Evolutionary conservation across 2,113 vertebrate species (phyloP).

Genomic region (Forbesichthys papilliferus): DNA sequence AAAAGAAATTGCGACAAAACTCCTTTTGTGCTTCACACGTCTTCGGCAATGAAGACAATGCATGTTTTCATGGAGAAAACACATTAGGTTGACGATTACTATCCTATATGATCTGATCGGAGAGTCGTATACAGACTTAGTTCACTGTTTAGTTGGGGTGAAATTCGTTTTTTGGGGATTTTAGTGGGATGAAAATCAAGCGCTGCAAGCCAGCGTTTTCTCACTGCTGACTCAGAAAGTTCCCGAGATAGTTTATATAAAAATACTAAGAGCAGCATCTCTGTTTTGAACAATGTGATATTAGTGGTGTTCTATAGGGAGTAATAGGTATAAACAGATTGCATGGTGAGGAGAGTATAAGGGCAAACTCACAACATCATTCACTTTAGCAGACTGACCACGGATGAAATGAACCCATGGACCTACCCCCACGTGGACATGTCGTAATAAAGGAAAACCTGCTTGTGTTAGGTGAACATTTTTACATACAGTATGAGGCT

Average conservation of each 20-base stretch:
- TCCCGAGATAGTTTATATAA: conserved; percentile 54
- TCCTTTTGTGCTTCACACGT: conserved; percentile 54
- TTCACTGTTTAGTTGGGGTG: conserved; percentile 9
- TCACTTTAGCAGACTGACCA: conserved; percentile 12
- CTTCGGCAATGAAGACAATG: conserved; percentile 61
- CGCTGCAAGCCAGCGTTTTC: conserved; percentile 39
- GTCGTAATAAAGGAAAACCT: conserved; percentile 18
- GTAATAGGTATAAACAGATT: conserved; percentile 44
- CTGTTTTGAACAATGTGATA: conserved; percentile 47
- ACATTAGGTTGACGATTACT: conserved; percentile 36
- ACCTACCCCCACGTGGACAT: not conserved
- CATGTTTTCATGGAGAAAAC: conserved; percentile 58
- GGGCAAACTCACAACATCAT: conserved; percentile 30
- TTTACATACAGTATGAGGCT: conserved; percentile 32
- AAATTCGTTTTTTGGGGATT: too few species aligned
- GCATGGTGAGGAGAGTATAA: not conserved
- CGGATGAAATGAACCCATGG: not conserved
- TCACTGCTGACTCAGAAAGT: conserved; percentile 63
- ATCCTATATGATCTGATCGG: conserved; percentile 24
- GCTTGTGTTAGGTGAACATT: conserved; percentile 20
- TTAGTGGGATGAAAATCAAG: conserved; percentile 27
- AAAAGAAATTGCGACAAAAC: conserved; percentile 50
- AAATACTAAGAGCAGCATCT: conserved; percentile 60
- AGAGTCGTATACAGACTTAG: conserved; percentile 51
- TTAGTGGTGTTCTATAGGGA: conserved; percentile 43